These are phyloP conservation scores for Paramormyrops kingsleyae DNA, from an alignment of 2,113 vertebrate genomes.

Conservation along the genomic window DNA sequence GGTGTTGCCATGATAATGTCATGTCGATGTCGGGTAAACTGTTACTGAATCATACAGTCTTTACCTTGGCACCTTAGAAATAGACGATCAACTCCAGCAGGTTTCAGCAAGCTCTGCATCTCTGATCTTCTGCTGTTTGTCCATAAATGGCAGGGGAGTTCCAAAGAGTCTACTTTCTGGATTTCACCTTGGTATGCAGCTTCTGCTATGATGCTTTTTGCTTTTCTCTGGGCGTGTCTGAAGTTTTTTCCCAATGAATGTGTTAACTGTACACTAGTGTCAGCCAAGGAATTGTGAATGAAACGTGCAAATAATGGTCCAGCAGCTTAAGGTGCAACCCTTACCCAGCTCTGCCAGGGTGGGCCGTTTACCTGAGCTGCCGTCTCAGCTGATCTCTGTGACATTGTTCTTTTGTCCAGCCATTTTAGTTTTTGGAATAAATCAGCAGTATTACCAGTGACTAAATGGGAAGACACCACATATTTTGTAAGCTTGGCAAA, in stretches of 20 bases:
- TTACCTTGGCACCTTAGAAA: neutral
- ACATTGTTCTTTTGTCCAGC: neutral
- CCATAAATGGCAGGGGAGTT: neutral
- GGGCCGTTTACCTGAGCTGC: neutral
- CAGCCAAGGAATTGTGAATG: neutral
- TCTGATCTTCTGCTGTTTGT: neutral
- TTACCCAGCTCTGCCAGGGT: neutral
- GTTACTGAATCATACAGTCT: neutral
- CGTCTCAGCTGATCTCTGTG: neutral
- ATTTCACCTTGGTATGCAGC: neutral
- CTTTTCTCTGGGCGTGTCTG: neutral
- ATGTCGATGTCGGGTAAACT: neutral
- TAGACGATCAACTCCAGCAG: neutral
- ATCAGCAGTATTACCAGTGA: neutral
- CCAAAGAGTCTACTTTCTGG: neutral
- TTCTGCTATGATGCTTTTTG: neutral
- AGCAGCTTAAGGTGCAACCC: neutral
- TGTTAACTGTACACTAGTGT: neutral
- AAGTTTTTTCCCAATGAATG: neutral
- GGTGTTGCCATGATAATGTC: neutral
- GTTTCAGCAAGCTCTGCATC: neutral
- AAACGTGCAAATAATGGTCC: neutral
- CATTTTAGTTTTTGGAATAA: neutral
- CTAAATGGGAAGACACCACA: neutral
- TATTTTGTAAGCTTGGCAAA: neutral